Base-by-base conservation (phyloP, 2,797 vertebrate species). In the Tachyglossus aculeatus region DNA sequence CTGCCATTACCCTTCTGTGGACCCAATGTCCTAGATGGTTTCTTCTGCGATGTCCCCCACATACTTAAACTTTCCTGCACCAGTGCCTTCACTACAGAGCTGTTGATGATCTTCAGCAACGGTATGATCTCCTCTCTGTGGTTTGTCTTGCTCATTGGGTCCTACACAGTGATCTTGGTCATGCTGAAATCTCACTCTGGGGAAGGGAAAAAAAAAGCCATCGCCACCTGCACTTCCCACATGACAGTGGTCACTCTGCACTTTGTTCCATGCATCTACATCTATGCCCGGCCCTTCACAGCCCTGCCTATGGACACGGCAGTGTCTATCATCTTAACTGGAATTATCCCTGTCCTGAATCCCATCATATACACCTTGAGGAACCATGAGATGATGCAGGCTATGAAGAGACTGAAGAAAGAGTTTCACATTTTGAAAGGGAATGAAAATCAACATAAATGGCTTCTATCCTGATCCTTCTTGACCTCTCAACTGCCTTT, bases 21-120 rank as follows among this genome's bases (percentile, higher is more conserved):
- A 4, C 59, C 71, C 34, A 79, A 52, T 25, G 15, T 73, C 11
- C 47, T 82, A 18, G 57, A 70, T 25, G 43, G 39, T 15, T 82
- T 79, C 65, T 79, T 72, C 36, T 77, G 80, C 0, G 69, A 77
- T 7, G 68, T 79, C 12, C 64, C 67, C 0, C 68, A 72, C 48
- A 39, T 80, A 32, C 68, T 83, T 52, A 74, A 57, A 8, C 70
- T 80, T 0, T 55, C 70, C 63, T 80, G 67, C 12, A 48, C 41
- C 0, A 22, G 67, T 29, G 78, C 54, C 2, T 51, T 52, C 7
- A n/a, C 32, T 1, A 21, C 81, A 3, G 67, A 76, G 27, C 9
- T 78, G 15, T 36, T 81, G 9, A 81, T 67, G 66, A 77, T 81
- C n/a, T 74, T 74, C 21, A 77, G 59, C 5, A 77, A 77, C 6